Conservation (phyloP, 2,888 invertebrate genomes). For the Rhaphigaster nebulosa region DNA sequence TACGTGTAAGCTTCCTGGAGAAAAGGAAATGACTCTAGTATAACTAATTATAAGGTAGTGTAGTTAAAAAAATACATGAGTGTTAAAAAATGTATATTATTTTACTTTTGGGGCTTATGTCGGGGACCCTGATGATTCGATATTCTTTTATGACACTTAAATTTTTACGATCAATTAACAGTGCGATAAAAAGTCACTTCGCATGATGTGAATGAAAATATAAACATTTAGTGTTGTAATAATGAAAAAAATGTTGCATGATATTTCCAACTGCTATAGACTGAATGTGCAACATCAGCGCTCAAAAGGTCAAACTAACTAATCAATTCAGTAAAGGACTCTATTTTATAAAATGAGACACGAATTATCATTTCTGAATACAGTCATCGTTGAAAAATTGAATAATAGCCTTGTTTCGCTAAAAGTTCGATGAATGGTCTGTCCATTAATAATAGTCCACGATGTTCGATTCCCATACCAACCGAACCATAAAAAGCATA, state of each 20-base stretch:
- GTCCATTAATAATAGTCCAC: not conserved
- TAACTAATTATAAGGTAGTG: too few species aligned
- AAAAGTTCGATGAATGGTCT: not conserved
- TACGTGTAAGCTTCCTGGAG: too few species aligned
- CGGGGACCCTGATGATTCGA: too few species aligned
- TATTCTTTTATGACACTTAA: too few species aligned
- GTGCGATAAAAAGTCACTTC: too few species aligned
- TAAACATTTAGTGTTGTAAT: not conserved
- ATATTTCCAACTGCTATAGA: not conserved
- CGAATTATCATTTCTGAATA: not conserved
- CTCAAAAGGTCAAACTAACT: not conserved
- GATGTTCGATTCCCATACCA: not conserved
- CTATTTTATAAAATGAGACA: not conserved
- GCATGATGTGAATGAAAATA: too few species aligned
- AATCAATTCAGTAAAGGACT: not conserved
- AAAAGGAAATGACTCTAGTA: too few species aligned
- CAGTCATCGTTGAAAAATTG: not conserved
- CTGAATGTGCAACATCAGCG: not conserved
- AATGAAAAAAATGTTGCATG: not conserved
- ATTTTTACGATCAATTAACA: too few species aligned
- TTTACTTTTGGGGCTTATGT: too few species aligned
- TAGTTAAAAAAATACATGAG: too few species aligned
- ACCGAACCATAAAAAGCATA: too few species aligned
- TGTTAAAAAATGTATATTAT: too few species aligned
- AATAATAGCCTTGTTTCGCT: not conserved